These are phyloP conservation scores for Mesorhabditis belari DNA, from an alignment of 2,888 invertebrate genomes.

Conservation along the genomic window DNA sequence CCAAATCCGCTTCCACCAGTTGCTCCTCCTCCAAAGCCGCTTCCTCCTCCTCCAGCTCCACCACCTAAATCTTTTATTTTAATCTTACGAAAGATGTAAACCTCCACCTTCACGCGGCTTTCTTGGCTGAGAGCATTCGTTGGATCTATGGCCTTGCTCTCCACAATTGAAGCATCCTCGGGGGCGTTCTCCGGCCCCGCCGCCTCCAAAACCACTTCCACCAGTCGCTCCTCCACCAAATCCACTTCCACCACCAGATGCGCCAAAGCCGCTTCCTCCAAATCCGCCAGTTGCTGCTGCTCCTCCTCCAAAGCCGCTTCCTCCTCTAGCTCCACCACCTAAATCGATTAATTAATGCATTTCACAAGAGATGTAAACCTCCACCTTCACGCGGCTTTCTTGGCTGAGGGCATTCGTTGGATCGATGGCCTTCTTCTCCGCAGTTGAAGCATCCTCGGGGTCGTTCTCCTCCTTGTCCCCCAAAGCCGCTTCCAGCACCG, in stretches of 20 bases:
- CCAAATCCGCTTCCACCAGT: background rate
- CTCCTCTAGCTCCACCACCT: background rate
- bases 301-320: background rate
- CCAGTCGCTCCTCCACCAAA: slow-evolving; percentile 1
- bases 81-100: too few relatives aligned
- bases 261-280: background rate
- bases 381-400: slow-evolving; percentile 1
- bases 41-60: background rate
- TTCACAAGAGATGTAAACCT: too few relatives aligned
- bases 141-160: background rate
- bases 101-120: background rate
- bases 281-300: background rate
- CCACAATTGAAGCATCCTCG: slow-evolving; percentile 4
- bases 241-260: slow-evolving; percentile 1
- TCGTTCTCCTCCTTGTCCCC: background rate
- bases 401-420: slow-evolving; percentile 1
- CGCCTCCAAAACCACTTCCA: background rate
- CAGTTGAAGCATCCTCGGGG: slow-evolving; percentile 4
- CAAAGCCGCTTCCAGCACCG: background rate
- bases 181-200: background rate
- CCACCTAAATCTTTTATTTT: too few relatives aligned
- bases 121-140: background rate
- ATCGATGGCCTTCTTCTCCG: background rate
- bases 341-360: too few relatives aligned
- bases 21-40: background rate